Percentiles rank a stretch among this genome's conserved stretches.
Conservation (phyloP, 2,888 invertebrate species). For the Agrotis ipsilon region DNA sequence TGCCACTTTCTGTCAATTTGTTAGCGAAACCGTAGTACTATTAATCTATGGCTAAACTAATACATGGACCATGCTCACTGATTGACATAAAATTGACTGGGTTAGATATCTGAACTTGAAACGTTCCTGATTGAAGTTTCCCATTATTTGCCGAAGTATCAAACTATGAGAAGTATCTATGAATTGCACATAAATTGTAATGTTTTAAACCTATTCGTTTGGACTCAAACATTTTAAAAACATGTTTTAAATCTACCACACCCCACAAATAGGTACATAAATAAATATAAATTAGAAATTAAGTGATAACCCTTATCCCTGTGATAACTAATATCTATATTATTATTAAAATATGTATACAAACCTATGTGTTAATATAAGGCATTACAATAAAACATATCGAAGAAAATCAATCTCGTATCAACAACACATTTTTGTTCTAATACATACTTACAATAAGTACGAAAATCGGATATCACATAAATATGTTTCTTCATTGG, state of each 20-base stretch:
- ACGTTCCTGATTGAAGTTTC: neutral
- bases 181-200: neutral
- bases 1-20: no score
- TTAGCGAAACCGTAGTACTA: neutral
- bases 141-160: neutral
- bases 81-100: neutral
- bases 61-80: neutral
- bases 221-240: neutral
- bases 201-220: neutral
- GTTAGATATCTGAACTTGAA: neutral
- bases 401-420: constrained; percentile 30
- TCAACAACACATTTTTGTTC: constrained; percentile 7
- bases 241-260: neutral
- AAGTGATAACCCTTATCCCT: constrained; percentile 61
- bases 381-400: constrained; percentile 43
- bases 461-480: constrained; percentile 14
- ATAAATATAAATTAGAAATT: constrained; percentile 33
- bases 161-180: neutral
- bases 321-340: constrained; percentile 55
- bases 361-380: constrained; percentile 27
- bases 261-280: neutral
- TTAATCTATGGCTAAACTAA: no score
- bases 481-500: constrained; percentile 1
- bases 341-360: constrained; percentile 7
- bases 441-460: neutral